Evolutionary conservation across 2,888 invertebrate genomes (phyloP).

Genomic region (Dorcus hopei): DNA sequence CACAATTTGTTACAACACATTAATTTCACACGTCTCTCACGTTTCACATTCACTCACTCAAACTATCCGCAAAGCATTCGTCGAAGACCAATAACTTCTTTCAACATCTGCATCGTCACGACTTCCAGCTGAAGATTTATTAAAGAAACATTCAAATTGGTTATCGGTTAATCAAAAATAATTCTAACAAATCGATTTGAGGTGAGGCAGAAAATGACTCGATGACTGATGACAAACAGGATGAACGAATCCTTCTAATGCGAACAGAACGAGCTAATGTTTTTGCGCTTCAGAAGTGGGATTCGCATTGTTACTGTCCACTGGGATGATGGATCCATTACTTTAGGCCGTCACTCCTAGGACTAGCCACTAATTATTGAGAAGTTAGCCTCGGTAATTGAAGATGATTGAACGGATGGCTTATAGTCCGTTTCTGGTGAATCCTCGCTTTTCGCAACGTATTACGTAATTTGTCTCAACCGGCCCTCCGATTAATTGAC

Average conservation of each 20-base stretch:
- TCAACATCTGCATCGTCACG: too few relatives aligned
- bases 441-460: constrained; percentile 16
- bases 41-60: too few relatives aligned
- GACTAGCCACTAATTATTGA: constrained; percentile 47
- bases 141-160: too few relatives aligned
- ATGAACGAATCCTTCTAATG: constrained; percentile 29
- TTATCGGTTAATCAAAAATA: too few relatives aligned
- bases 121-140: too few relatives aligned
- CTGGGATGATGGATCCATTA: constrained; percentile 54
- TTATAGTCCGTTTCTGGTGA: constrained; percentile 18
- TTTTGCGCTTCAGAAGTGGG: constrained; percentile 20
- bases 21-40: too few relatives aligned
- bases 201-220: background rate
- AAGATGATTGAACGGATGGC: constrained; percentile 47
- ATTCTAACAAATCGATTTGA: too few relatives aligned
- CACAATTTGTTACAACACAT: too few relatives aligned
- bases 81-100: too few relatives aligned
- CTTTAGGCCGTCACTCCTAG: constrained; percentile 47
- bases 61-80: too few relatives aligned
- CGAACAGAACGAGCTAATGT: constrained; percentile 16
- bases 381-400: constrained; percentile 47
- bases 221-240: constrained; percentile 33
- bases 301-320: constrained; percentile 41
- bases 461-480: constrained; percentile 16
- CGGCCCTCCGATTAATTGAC: constrained; percentile 13